Conservation (phyloP, 1,140 invertebrate species). For the Thaumetopoea pityocampa region DNA sequence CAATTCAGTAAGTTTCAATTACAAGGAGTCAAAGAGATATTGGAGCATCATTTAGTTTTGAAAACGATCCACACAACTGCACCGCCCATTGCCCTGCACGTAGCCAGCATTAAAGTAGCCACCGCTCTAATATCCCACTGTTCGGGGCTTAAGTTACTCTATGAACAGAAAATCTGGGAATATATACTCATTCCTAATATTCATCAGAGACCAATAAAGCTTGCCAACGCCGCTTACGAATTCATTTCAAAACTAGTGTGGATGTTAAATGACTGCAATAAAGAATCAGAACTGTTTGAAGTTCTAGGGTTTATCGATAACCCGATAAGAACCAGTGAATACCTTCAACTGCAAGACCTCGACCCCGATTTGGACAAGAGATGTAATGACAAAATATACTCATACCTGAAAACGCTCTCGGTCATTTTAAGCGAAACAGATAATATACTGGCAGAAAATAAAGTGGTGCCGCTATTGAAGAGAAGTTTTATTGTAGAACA, state of each 20-base stretch:
- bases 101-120: constrained; percentile 17
- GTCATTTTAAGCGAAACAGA: constrained; percentile 7
- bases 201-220: background rate
- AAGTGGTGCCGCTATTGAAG: constrained; percentile 5
- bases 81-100: constrained; percentile 2
- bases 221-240: constrained; percentile 15
- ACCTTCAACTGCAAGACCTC: constrained; percentile 4
- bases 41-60: constrained; percentile 3
- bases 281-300: constrained; percentile 20
- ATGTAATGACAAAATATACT: constrained; percentile 7
- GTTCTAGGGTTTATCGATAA: constrained; percentile 17
- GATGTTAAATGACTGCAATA: constrained; percentile 23
- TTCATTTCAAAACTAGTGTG: constrained; percentile 21
- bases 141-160: constrained; percentile 19
- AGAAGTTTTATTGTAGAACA: constrained; percentile 9
- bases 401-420: constrained; percentile 10
- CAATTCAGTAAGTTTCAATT: constrained; percentile 22
- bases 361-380: constrained; percentile 10
- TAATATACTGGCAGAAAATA: constrained; percentile 5
- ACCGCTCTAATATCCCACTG: constrained; percentile 16
- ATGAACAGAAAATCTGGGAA: constrained; percentile 21
- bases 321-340: constrained; percentile 17
- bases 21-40: constrained; percentile 8
- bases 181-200: constrained; percentile 4
- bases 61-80: constrained; percentile 1